Conservation (phyloP, 2,113 vertebrate genomes). For the Echinops telfairi region DNA sequence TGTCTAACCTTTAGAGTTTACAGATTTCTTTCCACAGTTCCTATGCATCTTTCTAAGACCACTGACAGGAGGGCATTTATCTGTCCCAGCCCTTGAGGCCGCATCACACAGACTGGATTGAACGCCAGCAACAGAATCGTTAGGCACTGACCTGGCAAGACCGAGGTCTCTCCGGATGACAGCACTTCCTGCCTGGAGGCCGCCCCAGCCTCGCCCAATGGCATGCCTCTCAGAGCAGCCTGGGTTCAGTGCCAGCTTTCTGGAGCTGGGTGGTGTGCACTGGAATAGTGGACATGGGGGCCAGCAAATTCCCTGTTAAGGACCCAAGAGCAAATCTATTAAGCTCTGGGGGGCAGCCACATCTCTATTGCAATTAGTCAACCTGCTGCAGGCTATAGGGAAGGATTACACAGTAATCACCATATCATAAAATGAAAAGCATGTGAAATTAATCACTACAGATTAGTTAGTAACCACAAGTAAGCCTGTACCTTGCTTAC, state of each 20-base stretch:
- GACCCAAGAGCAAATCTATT: not conserved
- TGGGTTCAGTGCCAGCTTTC: not conserved
- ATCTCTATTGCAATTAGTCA: not conserved
- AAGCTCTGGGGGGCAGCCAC: not conserved
- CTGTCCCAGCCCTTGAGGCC: not conserved
- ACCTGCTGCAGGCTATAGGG: not conserved
- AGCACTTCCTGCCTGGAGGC: not conserved
- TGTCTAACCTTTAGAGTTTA: not conserved
- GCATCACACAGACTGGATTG: not conserved
- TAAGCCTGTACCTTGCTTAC: not conserved
- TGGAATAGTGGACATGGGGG: not conserved
- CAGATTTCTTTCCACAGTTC: not conserved
- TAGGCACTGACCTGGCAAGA: not conserved
- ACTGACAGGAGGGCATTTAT: not conserved
- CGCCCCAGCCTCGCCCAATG: not conserved
- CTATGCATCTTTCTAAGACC: not conserved
- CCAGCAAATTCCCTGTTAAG: not conserved
- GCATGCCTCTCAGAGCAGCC: not conserved
- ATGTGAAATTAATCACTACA: too few relatives aligned
- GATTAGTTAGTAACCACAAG: not conserved
- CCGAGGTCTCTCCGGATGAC: not conserved
- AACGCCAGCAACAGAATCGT: not conserved
- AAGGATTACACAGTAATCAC: too few relatives aligned
- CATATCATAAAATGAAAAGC: too few relatives aligned
- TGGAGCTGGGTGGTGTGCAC: not conserved